Evolutionary conservation across 2,797 vertebrate genomes (phyloP).

Genomic region (Coranthus polyacanthus): DNA sequence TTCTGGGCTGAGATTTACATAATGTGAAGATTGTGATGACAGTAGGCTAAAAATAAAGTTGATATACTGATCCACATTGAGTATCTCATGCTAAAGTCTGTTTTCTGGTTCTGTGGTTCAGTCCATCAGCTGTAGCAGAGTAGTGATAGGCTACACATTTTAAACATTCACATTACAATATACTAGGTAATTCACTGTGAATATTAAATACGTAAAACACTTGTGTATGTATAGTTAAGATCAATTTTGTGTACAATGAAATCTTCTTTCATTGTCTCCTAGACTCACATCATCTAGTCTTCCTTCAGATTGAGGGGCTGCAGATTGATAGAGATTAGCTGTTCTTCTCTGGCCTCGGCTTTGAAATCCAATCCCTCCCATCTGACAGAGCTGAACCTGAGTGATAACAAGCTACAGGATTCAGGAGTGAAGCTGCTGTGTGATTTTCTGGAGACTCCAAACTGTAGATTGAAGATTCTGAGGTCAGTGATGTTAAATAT

Average conservation of each 20-base stretch:
- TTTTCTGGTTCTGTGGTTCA: no score
- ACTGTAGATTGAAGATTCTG: slow-evolving; percentile 3
- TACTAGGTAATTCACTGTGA: no score
- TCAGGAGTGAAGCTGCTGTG: slow-evolving; percentile 11
- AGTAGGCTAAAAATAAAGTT: neutral
- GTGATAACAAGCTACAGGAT: neutral
- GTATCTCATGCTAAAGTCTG: no score
- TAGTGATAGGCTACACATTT: no score
- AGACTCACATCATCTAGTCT: neutral
- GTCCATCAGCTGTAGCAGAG: no score
- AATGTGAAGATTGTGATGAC: neutral
- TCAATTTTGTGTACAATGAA: neutral
- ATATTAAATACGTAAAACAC: no score
- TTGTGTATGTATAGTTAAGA: no score
- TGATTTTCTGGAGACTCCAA: neutral
- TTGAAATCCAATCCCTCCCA: slow-evolving; percentile 11
- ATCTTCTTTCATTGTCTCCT: neutral
- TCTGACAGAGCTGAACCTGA: neutral
- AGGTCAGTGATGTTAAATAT: no score
- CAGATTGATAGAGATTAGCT: slow-evolving; percentile 1
- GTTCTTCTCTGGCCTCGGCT: slow-evolving; percentile 1
- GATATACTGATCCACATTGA: no score
- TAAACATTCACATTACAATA: no score
- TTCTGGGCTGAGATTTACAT: no score
- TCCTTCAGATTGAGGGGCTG: neutral